Percentiles rank a stretch among this genome's conserved stretches.
These are phyloP conservation scores for Urosaurus nigricauda DNA, from an alignment of 2,797 vertebrate genomes.

Conservation along the genomic window DNA sequence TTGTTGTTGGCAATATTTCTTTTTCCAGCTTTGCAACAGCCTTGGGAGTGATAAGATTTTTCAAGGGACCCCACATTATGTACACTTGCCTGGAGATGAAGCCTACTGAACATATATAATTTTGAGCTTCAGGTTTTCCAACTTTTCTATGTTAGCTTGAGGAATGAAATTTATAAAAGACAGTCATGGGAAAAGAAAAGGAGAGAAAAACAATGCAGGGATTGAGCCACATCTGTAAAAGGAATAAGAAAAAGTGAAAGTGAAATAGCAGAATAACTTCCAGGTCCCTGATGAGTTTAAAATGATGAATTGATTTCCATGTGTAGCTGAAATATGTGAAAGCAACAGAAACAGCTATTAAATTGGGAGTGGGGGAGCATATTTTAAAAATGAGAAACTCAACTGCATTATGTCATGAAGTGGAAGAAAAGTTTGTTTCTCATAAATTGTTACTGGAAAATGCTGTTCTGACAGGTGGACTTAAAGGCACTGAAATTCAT, in stretches of 20 bases:
- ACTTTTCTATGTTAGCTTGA: neutral
- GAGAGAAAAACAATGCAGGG: neutral
- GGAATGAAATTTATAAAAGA: neutral
- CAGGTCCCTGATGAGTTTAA: slow-evolving; percentile 31
- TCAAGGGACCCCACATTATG: neutral
- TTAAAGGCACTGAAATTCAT: slow-evolving; percentile 50
- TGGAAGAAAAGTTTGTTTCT: neutral
- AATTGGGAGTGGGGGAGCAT: slow-evolving; percentile 28
- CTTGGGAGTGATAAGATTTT: neutral
- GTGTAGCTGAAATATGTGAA: slow-evolving; percentile 37
- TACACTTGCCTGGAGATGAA: neutral
- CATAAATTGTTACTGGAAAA: slow-evolving; percentile 43
- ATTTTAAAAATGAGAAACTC: slow-evolving; percentile 45
- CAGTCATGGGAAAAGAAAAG: neutral
- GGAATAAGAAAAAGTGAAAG: slow-evolving; percentile 33
- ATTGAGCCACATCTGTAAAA: slow-evolving; percentile 31
- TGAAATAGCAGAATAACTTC: slow-evolving; percentile 28
- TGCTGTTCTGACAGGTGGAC: slow-evolving; percentile 27
- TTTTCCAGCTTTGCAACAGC: neutral
- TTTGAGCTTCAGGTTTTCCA: no score
- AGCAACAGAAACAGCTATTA: slow-evolving; percentile 29
- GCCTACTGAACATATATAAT: neutral
- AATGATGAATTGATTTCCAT: slow-evolving; percentile 20
- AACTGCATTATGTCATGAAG: slow-evolving; percentile 48
- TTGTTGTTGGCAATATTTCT: neutral